Percentiles rank a stretch among this genome's conserved stretches.
Conservation (phyloP, 2,113 vertebrate species). For the Hucho hucho region DNA sequence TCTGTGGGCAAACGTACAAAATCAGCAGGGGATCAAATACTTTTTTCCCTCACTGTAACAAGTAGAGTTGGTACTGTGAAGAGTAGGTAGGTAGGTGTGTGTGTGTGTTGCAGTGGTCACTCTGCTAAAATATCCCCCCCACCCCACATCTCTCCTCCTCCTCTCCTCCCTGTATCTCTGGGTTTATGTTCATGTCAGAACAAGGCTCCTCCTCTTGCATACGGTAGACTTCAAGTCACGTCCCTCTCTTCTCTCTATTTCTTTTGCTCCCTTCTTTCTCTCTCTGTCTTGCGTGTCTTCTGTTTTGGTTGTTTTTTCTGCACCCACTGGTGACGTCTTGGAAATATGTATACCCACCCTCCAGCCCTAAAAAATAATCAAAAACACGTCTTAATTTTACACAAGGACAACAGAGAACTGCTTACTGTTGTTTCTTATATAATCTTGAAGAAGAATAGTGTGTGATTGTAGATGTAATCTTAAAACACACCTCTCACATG, state of each 20-base stretch:
- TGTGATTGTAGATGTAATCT: no score
- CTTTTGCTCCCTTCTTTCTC: constrained; percentile 6
- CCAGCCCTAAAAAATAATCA: constrained; percentile 10
- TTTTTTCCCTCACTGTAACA: no score
- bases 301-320: background rate
- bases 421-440: constrained; percentile 6
- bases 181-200: background rate
- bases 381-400: constrained; percentile 8
- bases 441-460: no score
- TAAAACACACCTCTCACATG: no score
- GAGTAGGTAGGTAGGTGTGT: constrained; percentile 23
- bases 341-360: constrained; percentile 24
- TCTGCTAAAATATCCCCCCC: background rate
- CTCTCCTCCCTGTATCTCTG: constrained; percentile 9
- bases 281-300: background rate
- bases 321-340: constrained; percentile 9
- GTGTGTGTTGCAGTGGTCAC: background rate
- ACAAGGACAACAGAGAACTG: constrained; percentile 3
- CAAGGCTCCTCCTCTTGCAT: constrained; percentile 7
- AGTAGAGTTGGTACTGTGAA: constrained; percentile 21
- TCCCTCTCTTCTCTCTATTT: background rate
- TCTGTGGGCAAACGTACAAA: no score
- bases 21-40: no score
- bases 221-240: background rate
- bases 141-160: background rate